A percentile compares a stretch with the other conserved stretches of the same genome.
Conservation (phyloP, 2,113 vertebrate species). For the Dasyprocta punctata region DNA sequence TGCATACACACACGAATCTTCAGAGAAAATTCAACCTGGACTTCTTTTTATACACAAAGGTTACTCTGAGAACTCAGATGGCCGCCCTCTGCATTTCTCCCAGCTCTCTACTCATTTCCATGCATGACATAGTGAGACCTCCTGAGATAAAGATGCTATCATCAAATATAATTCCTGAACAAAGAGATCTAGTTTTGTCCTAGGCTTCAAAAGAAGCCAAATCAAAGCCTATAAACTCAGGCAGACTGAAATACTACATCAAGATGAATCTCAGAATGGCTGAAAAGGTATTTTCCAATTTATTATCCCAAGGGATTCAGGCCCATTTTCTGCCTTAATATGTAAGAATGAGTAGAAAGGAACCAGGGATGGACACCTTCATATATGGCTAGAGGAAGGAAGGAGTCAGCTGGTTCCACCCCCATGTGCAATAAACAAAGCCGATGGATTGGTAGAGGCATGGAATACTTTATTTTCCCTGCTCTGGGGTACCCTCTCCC, state of each 20-base stretch:
- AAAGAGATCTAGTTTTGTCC: slow-evolving; percentile 3
- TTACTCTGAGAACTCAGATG: background rate
- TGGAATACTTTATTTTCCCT: slow-evolving; percentile 49
- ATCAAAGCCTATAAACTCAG: background rate
- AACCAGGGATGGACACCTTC: background rate
- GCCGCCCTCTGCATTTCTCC: slow-evolving; percentile 23
- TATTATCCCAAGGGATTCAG: background rate
- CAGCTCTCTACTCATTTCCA: background rate
- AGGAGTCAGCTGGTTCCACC: background rate
- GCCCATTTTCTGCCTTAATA: background rate
- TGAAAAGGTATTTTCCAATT: background rate
- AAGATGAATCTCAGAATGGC: background rate
- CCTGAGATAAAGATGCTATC: background rate
- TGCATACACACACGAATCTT: background rate
- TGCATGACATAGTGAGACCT: background rate
- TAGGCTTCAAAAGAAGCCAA: background rate
- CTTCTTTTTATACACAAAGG: slow-evolving; percentile 12
- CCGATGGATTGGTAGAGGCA: slow-evolving; percentile 32
- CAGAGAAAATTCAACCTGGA: background rate
- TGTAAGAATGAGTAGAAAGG: background rate
- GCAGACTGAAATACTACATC: background rate
- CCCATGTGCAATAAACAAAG: slow-evolving; percentile 42
- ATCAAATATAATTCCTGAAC: slow-evolving; percentile 13
- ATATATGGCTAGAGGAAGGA: background rate
- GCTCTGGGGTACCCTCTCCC: slow-evolving; percentile 69